Conservation (phyloP, 1,140 invertebrate genomes). For the Idris sp. region DNA sequence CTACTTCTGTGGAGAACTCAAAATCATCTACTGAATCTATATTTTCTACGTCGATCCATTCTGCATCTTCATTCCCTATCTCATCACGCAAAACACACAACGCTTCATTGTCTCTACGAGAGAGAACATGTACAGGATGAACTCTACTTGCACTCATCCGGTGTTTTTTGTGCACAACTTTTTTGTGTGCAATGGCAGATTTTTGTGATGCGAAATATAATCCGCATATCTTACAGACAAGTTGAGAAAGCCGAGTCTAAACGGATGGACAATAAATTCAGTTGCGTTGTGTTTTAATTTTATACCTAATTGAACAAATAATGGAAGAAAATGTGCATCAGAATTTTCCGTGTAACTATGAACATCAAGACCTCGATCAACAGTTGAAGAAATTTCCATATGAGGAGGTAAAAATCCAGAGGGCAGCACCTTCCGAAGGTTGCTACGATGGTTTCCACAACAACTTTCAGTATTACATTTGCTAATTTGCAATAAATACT, state of each 20-base stretch:
- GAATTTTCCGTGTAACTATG: neutral
- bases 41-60: too few relatives aligned
- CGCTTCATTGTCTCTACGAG: conserved; percentile 4
- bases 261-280: conserved; percentile 11
- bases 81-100: conserved; percentile 4
- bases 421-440: neutral
- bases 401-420: neutral
- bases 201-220: neutral
- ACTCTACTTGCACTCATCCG: too few relatives aligned
- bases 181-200: neutral
- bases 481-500: conserved; percentile 7
- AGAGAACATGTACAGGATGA: neutral
- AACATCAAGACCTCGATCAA: neutral
- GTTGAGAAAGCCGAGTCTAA: neutral
- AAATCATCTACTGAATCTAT: neutral
- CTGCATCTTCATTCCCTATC: conserved; percentile 12
- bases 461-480: neutral
- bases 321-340: neutral
- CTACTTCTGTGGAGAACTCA: too few relatives aligned
- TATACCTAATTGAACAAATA: neutral
- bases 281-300: too few relatives aligned
- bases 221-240: neutral
- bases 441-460: neutral
- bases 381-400: neutral
- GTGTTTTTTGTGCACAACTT: neutral